Conservation (phyloP, 2,888 invertebrate genomes). For the Fissipunctia ypsillon region DNA sequence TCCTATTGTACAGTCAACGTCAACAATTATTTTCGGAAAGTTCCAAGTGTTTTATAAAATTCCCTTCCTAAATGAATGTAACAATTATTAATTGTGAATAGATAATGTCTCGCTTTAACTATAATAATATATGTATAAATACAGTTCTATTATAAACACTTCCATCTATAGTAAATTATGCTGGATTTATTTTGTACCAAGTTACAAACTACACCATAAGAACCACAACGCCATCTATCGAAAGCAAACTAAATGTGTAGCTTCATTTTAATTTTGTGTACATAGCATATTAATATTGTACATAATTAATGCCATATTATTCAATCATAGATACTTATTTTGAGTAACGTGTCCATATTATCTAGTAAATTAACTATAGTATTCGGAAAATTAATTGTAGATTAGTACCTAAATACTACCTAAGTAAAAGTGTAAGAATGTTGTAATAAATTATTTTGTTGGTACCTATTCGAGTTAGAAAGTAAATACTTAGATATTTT, state of each 20-base stretch:
- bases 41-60: not conserved
- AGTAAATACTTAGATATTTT: slow-evolving; percentile 27
- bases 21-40: not conserved
- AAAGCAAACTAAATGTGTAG: not conserved
- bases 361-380: slow-evolving; percentile 12
- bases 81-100: not conserved
- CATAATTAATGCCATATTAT: slow-evolving; percentile 61
- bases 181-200: slow-evolving; percentile 3
- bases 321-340: slow-evolving; percentile 44
- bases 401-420: too few species aligned
- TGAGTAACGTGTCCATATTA: slow-evolving; percentile 57
- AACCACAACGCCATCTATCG: slow-evolving; percentile 46
- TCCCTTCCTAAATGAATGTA: not conserved
- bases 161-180: not conserved
- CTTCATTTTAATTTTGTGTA: slow-evolving; percentile 15
- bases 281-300: slow-evolving; percentile 27
- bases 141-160: too few species aligned
- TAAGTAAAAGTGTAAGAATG: slow-evolving; percentile 23
- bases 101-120: not conserved
- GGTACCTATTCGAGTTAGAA: slow-evolving; percentile 33
- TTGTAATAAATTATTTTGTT: slow-evolving; percentile 64
- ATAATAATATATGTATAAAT: not conserved
- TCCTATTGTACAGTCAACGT: not conserved
- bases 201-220: not conserved
- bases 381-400: slow-evolving; percentile 21